Evolutionary conservation across 2,888 invertebrate species (phyloP).

Genomic region (Tenthredo mesomela): DNA sequence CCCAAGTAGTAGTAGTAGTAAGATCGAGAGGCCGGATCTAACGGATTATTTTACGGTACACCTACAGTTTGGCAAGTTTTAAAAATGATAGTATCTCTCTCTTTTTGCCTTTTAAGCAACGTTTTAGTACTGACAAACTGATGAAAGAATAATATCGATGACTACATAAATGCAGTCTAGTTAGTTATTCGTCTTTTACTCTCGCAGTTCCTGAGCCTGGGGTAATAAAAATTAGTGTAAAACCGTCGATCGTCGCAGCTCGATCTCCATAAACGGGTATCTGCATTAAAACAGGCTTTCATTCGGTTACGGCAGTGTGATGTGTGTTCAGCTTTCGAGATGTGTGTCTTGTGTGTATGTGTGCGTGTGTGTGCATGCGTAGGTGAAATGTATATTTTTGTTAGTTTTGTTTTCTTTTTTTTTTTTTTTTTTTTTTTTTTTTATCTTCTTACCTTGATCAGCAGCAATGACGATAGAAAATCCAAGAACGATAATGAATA

Average conservation of each 20-base stretch:
- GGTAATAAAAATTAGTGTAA: background rate
- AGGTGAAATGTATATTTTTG: background rate
- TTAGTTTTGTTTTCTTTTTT: background rate
- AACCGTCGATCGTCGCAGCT: background rate
- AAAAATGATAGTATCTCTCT: background rate
- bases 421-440: background rate
- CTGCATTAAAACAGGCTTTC: constrained; percentile 39
- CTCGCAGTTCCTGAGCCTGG: background rate
- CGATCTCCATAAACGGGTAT: constrained; percentile 30
- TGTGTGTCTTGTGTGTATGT: background rate
- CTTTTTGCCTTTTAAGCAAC: background rate
- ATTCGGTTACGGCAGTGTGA: background rate
- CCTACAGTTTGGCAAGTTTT: background rate
- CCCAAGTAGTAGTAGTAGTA: background rate
- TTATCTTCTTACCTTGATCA: constrained; percentile 10
- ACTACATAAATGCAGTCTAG: background rate
- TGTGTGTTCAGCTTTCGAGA: constrained; percentile 24
- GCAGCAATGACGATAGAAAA: constrained; percentile 41
- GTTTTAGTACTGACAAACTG: background rate
- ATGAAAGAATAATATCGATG: background rate
- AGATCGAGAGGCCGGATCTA: background rate
- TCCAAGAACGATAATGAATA: constrained; percentile 33
- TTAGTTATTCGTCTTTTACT: background rate
- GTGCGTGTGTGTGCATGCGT: background rate
- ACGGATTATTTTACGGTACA: constrained; percentile 24